Evolutionary conservation across 2,888 invertebrate genomes (phyloP), one percentile per base, ranked within the genome.

Genomic region (Eledona agricola): DNA sequence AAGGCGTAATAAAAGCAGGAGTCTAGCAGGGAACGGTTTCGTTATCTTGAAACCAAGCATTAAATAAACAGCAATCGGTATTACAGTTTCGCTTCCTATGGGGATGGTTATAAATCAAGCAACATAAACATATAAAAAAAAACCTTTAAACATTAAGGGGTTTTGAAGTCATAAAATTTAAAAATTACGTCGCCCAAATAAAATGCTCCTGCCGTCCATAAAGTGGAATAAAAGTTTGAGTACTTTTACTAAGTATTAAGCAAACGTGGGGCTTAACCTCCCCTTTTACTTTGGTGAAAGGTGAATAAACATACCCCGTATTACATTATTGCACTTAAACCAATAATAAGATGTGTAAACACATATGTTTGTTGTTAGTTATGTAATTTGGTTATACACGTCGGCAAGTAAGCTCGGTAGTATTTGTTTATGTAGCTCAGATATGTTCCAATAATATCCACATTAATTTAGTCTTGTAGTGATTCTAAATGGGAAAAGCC

Each of bases 311-410:
- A 64, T 49, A 55, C 57, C 58, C 51, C 56, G 37, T 51, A 54
- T 56, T 57, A 42, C 37, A 35, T 26, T 29, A 47, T 37, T 50
- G 50, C 52, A 57, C 58, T 63, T 60, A 62, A 63, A 66, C 63
- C 63, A 65, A 64, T 69, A 69, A 71, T 71, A 65, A 62, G 59
- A 66, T 66, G 63, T 63, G 67, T 69, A 66, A 71, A 68, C 69
- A 70, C 67, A 68, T 68, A 70, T 53, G 42, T 53, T 40, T 53
- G 53, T 51, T 51, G 15, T 19, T 31, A 22, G 35, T 35, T 37
- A 43, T 29, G 35, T 35, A 51, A 42, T 42, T 42, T 22, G 6
- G 28, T 17, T 37, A 23, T n/a, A 37, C 37, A 12, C 11, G 13
- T 7, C 11, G 25, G 11, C 25, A 11, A 25, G 11, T 25, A 11